Evolutionary conservation across 2,888 invertebrate species (phyloP).

Genomic region (Stegophylla sp.): DNA sequence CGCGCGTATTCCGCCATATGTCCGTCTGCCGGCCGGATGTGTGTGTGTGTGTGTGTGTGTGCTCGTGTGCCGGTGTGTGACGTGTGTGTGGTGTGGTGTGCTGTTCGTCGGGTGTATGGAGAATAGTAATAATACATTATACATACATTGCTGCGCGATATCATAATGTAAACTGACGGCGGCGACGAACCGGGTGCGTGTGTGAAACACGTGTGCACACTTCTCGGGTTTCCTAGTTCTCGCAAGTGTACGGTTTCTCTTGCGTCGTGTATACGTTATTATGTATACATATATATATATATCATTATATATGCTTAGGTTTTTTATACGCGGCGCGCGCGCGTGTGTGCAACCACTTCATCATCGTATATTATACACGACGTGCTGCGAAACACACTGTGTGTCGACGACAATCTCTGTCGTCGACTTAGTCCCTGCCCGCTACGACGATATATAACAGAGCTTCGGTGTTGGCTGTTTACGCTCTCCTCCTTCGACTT

Average conservation of each 20-base stretch:
- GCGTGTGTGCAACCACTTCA: not conserved
- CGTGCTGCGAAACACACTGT: not conserved
- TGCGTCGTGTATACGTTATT: not conserved
- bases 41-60: conserved; percentile 5
- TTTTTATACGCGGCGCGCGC: too few relatives aligned
- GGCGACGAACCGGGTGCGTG: not conserved
- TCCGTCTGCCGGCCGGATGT: conserved; percentile 40
- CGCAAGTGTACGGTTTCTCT: conserved; percentile 53
- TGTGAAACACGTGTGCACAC: conserved; percentile 46
- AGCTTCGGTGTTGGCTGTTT: not conserved
- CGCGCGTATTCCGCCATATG: conserved; percentile 36
- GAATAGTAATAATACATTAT: not conserved
- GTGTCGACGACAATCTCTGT: conserved; percentile 1
- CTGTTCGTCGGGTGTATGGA: not conserved
- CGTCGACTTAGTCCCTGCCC: not conserved
- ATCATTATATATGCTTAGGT: too few relatives aligned
- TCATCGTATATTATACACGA: not conserved
- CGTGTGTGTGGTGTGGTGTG: conserved; percentile 6
- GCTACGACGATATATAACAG: too few relatives aligned
- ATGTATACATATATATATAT: not conserved
- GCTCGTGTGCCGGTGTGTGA: conserved; percentile 10
- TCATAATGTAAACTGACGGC: conserved; percentile 13
- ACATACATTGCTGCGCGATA: not conserved
- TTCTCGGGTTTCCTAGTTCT: conserved; percentile 54
- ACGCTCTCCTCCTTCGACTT: too few relatives aligned